Base-by-base conservation (phyloP, 1,140 invertebrate species). In the Caenorhabditis brenneri region DNA sequence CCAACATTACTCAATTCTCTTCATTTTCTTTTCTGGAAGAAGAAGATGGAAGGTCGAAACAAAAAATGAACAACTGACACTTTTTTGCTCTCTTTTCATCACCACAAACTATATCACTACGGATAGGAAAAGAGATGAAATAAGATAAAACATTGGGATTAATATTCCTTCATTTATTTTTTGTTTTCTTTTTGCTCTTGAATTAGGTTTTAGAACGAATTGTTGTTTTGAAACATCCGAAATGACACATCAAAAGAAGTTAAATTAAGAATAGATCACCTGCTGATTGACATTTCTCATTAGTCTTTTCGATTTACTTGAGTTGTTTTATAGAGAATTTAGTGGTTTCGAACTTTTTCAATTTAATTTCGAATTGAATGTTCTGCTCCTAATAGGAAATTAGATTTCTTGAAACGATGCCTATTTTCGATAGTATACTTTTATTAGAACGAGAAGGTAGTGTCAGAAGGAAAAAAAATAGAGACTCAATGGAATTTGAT, bases 281-380 rank as follows among this genome's bases (percentile, higher is more conserved):
- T 74, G 65, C 36, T 74, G 65, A 74, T 42, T 74, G 65, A 74
- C 65, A 74, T 74, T 74, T 74, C n/a, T 74, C 27, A 74, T 74
- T 74, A n/a, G 29, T 36, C 24, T 55, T 27, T 10, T 27, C 7
- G 27, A 55, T 27, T 7, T 9, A 55, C 9, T 55, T 55, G 53
- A 51, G 15, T 0, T 19, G 19, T 16, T 15, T n/a, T 5, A 2
- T 15, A 6, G n/a, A n/a, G 15, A 1, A 12, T 46, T 46, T 16
- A 46, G 16, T 46, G 9, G 16, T 16, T 46, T 1, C 42, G 9
- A 46, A 46, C 48, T 51, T 19, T 5, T 55, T 29, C 5, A n/a
- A 55, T 24, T 55, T 19, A 55, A 19, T 55, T 55, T 29, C 53
- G n/a, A n/a, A n/a, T n/a, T n/a, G n/a, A n/a, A n/a, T n/a, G n/a